Base-by-base conservation (phyloP, 2,888 invertebrate species). In the Lithophane ornitopus region DNA sequence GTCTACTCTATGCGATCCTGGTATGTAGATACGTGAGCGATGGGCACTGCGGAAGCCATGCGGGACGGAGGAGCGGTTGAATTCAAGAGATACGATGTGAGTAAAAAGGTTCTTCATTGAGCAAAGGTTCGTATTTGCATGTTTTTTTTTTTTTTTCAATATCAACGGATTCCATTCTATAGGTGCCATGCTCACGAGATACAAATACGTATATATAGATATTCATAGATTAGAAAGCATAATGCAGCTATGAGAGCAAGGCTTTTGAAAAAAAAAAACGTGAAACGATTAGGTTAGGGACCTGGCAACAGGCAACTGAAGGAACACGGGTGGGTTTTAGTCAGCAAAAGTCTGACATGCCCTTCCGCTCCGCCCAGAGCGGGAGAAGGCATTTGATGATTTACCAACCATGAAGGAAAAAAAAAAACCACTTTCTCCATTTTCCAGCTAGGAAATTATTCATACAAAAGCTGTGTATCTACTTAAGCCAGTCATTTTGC, bases 21-120 rank as follows among this genome's bases (percentile, higher is more conserved):
- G 84, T 81, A 84, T 71, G 75, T 74, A 72, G 78, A 81, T 84
- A 77, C 67, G 77, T 70, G 77, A 83, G 70, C 78, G 81, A 79
- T 80, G 74, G 74, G 39, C 62, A 71, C 46, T 62, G 76, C 79
- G 69, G 81, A 81, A 83, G 70, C 49, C 76, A 69, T 65, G 75
- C 58, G 66, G 73, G 72, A 66, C 59, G 62, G 73, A 61, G 46
- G 61, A 65, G 61, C 58, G 68, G 39, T 71, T 59, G 22, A 63
- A 70, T 74, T 78, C 70, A 77, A 81, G 70, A 71, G 82, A 61
- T 76, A 49, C 22, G 74, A 61, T 81, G 49, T 12, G 19, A 65
- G 28, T 44, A 68, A 70, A 71, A 72, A 69, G 59, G 63, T 56
- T 66, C 58, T n/a, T 39, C 34, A 66, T 62, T 49, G 28, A 22